Evolutionary conservation across 2,888 invertebrate genomes (phyloP), one percentile per base, ranked within the genome.

Genomic region (Heteromyza rotundicornis): DNA sequence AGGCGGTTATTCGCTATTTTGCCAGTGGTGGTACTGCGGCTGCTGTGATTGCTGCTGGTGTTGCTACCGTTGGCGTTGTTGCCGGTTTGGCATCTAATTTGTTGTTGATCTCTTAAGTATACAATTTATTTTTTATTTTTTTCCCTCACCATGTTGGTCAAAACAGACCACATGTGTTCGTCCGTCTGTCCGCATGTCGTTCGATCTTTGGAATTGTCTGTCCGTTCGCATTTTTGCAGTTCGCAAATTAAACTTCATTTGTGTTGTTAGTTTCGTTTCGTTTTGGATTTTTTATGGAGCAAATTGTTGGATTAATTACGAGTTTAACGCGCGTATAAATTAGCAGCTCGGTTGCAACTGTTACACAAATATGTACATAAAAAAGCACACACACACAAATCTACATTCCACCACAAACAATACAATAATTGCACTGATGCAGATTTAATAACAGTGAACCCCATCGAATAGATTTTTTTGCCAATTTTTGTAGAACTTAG

Each of bases 271-370:
- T 36, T 35, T 36, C 51, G 19, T 60, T 50, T 54, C 10, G 27
- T 17, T 59, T 22, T 19, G 70, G 70, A 73, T 72, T 67, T 66
- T 68, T 65, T 63, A 67, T 67, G 65, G 56, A 64, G 68, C 63
- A 63, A 62, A 66, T 64, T 60, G 65, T 69, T 73, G 70, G 70
- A 62, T 70, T 67, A 66, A 64, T 66, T 68, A 64, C 63, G 36
- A 61, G 58, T 66, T 67, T 67, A 57, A 59, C 59, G 52, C 59
- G 54, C 68, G 66, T 69, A 63, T 71, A 75, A 74, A 76, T 75
- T 73, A 75, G 70, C 75, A 68, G 71, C 75, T 73, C 69, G 71
- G 71, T 61, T 71, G 67, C 69, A 70, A 66, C 68, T 72, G 75
- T 16, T 16, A 74, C 72, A 68, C 44, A 53, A 23, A 57, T 23